Evolutionary conservation across 2,797 vertebrate species (phyloP), one percentile per base, ranked within the genome.

Genomic region (Galaxias olidus): DNA sequence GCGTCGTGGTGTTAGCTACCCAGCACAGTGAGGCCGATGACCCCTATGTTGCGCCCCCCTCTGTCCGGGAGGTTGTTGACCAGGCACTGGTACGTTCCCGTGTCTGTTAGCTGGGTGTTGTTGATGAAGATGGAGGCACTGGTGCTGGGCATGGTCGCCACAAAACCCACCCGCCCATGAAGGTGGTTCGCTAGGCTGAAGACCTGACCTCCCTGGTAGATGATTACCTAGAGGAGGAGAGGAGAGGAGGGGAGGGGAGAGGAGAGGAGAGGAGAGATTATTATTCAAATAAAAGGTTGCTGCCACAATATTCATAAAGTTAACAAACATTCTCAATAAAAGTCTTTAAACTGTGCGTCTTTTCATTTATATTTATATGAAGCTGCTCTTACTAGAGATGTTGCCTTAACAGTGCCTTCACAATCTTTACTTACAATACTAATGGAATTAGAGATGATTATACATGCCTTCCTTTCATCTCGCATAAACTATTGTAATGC

Each of bases 51-150:
- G 65, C 96, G 93, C 65, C 94, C 93, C 4, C 95, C 96, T 88
- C 95, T 89, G 82, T 99, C 98, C 0, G 97, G 98, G 66, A 97
- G 92, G 80, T 99, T 99, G 91, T 99, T 99, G 86, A 99, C 98
- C 91, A 99, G 92, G 87, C 98, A 99, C 90, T 99, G 98, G 91
- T 99, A 99, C 0, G 98, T 99, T 79, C 97, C 98, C 1, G 98
- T 99, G 88, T 99, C 98, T 0, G 96, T 94, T 7, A 98, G 93
- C 89, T 97, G 96, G 52, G 96, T 98, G 88, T 96, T 98, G 90
- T 99, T 99, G 91, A 99, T 98, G 91, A 98, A 96, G 88, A 99
- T 95, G 80, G 98, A 99, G 92, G 96, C 98, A 92, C 96, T 98
- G 92, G 95, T 98, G 81, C 94, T 95, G 78, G 98, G 98, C 98